Percentiles rank a stretch among this genome's conserved stretches.
These are phyloP conservation scores for Danio jaintianensis DNA, from an alignment of 2,797 vertebrate species.

Conservation along the genomic window DNA sequence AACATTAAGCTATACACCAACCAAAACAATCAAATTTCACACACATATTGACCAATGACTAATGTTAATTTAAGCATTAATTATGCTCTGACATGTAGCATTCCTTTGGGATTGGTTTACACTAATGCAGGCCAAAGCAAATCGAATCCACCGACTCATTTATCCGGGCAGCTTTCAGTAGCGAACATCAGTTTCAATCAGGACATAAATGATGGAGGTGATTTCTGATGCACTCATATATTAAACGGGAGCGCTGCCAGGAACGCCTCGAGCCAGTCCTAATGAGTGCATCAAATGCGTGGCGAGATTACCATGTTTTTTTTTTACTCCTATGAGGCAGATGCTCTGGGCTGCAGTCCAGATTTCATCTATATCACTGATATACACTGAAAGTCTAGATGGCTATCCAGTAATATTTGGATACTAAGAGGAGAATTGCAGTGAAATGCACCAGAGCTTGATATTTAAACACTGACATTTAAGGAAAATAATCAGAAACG, in stretches of 20 bases:
- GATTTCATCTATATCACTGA: conserved; percentile 24
- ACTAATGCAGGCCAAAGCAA: conserved; percentile 13
- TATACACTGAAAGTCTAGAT: not conserved
- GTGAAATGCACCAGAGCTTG: conserved; percentile 62
- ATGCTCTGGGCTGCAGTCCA: conserved; percentile 31
- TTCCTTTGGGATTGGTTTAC: conserved; percentile 11
- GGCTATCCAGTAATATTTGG: not conserved
- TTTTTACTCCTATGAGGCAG: conserved; percentile 22
- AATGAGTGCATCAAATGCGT: conserved; percentile 36
- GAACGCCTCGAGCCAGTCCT: not conserved
- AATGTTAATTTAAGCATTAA: not conserved
- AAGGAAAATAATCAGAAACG: conserved; percentile 17
- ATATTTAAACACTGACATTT: conserved; percentile 67
- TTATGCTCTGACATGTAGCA: conserved; percentile 12
- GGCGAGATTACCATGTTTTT: conserved; percentile 12
- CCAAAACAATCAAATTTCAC: not conserved
- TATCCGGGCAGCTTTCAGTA: not conserved
- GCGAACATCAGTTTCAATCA: conserved; percentile 27
- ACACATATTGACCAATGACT: not conserved
- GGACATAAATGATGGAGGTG: conserved; percentile 27
- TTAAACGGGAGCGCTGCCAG: conserved; percentile 32
- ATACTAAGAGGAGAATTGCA: conserved; percentile 43
- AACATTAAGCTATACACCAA: not conserved
- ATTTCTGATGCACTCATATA: conserved; percentile 30
- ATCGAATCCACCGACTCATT: conserved; percentile 31